Base-by-base conservation (phyloP, 1,140 invertebrate genomes). In the Drosophila tropicalis region DNA sequence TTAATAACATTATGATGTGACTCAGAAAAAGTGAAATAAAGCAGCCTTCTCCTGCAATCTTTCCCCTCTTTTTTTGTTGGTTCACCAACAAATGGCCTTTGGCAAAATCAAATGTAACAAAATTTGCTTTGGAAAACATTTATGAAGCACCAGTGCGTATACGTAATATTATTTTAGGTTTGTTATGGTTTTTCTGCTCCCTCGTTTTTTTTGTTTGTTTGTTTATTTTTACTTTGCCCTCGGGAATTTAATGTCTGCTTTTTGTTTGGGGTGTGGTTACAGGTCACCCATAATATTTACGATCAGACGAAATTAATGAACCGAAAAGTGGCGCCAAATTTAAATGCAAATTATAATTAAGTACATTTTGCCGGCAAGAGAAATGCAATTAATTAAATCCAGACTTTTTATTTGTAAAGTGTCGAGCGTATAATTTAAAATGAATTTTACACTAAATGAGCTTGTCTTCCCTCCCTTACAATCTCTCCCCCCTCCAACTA, bases 351-450 rank as follows among this genome's bases (percentile, higher is more conserved):
- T 76, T 76, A 76, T 70, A 70, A 65, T 70, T 75, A 69, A 69
- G 55, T 51, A 47, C 44, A 15, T 15, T 15, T 44, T 44, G 54
- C 12, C 17, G 41, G 55, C 1, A n/a, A 19, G 17, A 4, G 7
- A 63, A 60, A 58, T 44, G 54, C 73, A 76, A 76, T 76, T 76
- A 76, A 76, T 76, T 76, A 69, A 55, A 62, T 56, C n/a, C 57
- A 9, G 19, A 29, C 58, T 36, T 25, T 47, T 6, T 62, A 13
- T 40, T n/a, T n/a, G 13, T 51, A 57, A 13, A n/a, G 22, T 58
- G 57, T 44, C 29, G 15, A 60, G 54, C 36, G 19, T 76, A 72
- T 76, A 76, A 76, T 76, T 76, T 70, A 70, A 76, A 76, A 76
- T 76, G 61, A 76, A 76, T 76, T 76, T 36, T 69, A 61, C 54